phyloP scores from a whole-genome alignment of 2,113 vertebrate species.

The Clarias magur region DNA sequence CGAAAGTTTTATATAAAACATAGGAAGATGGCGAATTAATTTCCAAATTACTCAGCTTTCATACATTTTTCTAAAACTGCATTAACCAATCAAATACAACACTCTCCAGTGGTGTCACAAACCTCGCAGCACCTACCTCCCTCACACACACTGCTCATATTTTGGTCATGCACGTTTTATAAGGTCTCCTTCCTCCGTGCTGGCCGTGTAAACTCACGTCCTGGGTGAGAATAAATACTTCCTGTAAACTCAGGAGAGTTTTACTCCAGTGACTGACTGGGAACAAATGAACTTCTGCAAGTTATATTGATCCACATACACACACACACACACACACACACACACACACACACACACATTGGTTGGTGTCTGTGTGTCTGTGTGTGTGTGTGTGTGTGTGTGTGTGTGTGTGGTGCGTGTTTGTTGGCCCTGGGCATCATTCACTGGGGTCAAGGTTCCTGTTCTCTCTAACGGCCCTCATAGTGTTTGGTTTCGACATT shows the following conservation, averaged over 20 bases:
- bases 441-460: conserved; percentile 50
- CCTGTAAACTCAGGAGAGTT: background rate
- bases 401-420: background rate
- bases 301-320: conserved; percentile 17
- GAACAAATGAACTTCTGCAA: conserved; percentile 35
- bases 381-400: background rate
- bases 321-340: background rate
- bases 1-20: background rate
- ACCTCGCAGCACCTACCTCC: background rate
- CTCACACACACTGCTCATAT: background rate
- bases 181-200: background rate
- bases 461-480: conserved; percentile 27
- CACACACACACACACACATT: background rate
- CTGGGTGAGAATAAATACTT: conserved; percentile 5
- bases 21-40: background rate
- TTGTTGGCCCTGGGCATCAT: conserved; percentile 29
- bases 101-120: background rate
- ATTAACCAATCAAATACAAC: background rate
- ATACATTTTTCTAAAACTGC: background rate
- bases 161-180: background rate
- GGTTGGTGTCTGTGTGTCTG: background rate
- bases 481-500: conserved; percentile 57
- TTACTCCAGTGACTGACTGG: conserved; percentile 12
- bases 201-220: background rate
- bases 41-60: background rate